Evolutionary conservation across 1,140 invertebrate genomes (phyloP), one percentile per base, ranked within the genome.

Genomic region (Physella acuta): DNA sequence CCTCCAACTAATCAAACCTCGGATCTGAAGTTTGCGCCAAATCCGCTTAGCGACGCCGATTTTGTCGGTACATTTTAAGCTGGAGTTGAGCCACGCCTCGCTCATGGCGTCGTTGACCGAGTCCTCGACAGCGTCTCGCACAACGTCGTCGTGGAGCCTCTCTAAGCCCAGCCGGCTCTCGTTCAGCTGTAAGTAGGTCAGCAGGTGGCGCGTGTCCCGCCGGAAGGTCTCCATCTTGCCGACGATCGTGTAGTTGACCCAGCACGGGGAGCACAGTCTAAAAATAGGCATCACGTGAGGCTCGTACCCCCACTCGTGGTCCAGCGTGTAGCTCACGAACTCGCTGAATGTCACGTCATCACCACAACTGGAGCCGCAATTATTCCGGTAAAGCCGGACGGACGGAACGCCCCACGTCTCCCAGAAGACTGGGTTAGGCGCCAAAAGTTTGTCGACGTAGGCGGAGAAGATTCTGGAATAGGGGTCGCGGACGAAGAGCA

Each of bases 281-380:
- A 58, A 53, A n/a, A 73, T 70, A 1, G 68, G 63, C 36, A 44
- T 49, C 14, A 73, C 17, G 34, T 73, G 72, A 11, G 14, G 20
- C 34, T 73, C 65, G 5, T 1, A 33, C 2, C 0, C 11, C 33
- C 44, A 55, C 14, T 52, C 20, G 24, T n/a, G 24, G 17, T 31
- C 28, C 4, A 70, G 53, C 36, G 67, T 67, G 56, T 68, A 72
- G 20, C 60, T 56, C 3, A 72, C 30, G 44, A 74, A 74, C 30
- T 74, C 73, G 34, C 14, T 8, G 39, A 74, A 74, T 20, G 58
- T 74, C 36, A 74, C 66, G 56, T 74, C 73, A 56, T 72, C 44
- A 14, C 73, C 73, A 44, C 73, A 74, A 8, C 17, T 8, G 5
- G 44, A 34, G 1, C 28, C 11, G 28, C 26, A 36, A 4, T 60